Evolutionary conservation across 2,888 invertebrate genomes (phyloP).

Genomic region (Lasioglossum calceatum): DNA sequence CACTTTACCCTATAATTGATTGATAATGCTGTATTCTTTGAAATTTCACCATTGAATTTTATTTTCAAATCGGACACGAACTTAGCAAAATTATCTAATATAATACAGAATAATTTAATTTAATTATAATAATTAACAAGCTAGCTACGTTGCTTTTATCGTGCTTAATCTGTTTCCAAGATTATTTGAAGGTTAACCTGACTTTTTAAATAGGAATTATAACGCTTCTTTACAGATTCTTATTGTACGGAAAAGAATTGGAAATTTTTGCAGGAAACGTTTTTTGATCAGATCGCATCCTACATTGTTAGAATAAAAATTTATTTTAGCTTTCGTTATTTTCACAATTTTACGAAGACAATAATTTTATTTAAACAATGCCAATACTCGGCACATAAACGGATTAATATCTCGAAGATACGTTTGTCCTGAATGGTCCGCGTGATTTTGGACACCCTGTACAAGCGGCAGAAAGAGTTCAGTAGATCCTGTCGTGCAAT

Average conservation of each 20-base stretch:
- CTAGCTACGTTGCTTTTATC: no score
- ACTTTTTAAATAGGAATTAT: neutral
- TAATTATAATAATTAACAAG: no score
- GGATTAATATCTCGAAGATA: neutral
- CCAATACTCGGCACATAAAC: neutral
- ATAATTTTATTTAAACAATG: neutral
- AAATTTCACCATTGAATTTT: no score
- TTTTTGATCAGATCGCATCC: neutral
- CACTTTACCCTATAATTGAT: no score
- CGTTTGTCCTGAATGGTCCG: neutral
- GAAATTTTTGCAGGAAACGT: no score
- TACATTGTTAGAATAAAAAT: neutral
- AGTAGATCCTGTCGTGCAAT: neutral
- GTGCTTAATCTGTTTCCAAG: no score
- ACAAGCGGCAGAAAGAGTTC: neutral
- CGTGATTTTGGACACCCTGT: neutral
- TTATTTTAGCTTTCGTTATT: neutral
- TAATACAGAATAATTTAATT: no score
- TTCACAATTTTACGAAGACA: neutral
- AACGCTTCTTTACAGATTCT: no score
- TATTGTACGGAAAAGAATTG: neutral
- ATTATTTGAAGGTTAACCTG: no score
- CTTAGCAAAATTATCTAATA: no score
- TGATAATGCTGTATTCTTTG: no score
- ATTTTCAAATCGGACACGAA: no score